phyloP scores from a whole-genome alignment of 2,113 vertebrate species.

The Chauna torquata region DNA sequence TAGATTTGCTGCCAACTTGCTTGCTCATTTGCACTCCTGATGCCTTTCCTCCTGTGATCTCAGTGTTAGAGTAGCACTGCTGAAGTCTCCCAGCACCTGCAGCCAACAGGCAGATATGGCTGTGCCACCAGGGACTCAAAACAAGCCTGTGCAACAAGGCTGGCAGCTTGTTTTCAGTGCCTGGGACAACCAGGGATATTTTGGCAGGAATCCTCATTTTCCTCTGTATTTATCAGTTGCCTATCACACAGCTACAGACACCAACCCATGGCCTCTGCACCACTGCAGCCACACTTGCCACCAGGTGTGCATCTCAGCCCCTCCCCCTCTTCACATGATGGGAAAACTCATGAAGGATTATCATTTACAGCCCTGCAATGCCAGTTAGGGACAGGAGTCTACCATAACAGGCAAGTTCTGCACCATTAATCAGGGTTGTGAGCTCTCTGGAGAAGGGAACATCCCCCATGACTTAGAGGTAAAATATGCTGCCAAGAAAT shows the following conservation, averaged over 20 bases:
- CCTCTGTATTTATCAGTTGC: background rate
- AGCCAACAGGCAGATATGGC: background rate
- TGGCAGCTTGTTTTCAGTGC: background rate
- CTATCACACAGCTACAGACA: fast-evolving
- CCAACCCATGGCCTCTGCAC: background rate
- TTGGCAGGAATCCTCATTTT: background rate
- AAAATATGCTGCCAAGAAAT: background rate
- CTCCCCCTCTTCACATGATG: background rate
- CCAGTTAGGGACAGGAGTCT: constrained; percentile 17
- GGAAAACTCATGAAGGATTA: fast-evolving
- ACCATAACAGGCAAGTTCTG: background rate
- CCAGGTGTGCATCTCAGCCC: background rate
- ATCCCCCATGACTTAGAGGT: background rate
- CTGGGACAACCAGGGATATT: background rate
- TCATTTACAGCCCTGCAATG: background rate
- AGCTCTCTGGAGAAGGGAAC: background rate
- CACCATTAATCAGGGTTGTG: background rate
- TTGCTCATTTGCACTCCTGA: background rate
- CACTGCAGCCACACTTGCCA: background rate
- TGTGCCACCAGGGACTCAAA: background rate
- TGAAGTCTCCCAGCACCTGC: background rate
- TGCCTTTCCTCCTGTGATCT: background rate
- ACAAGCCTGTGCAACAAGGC: background rate
- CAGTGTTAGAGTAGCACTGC: background rate
- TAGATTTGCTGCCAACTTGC: background rate